Evolutionary conservation across 2,113 vertebrate genomes (phyloP).

Genomic region (Eretmochelys imbricata): DNA sequence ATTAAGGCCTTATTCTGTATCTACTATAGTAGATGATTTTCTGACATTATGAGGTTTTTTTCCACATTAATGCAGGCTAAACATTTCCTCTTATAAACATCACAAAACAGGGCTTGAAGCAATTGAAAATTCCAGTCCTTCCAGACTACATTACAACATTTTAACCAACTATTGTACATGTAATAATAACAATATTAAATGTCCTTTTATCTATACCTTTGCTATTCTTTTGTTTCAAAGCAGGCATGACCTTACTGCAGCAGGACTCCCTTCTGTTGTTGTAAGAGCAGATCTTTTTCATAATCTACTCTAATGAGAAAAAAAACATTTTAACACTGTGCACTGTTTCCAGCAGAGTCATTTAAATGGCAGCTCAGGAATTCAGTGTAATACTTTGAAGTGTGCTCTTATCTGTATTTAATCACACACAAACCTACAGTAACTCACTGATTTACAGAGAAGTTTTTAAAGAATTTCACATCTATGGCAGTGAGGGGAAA

Average conservation of each 20-base stretch:
- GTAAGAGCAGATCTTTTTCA: neutral
- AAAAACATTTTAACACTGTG: neutral
- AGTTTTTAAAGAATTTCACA: slow-evolving; percentile 34
- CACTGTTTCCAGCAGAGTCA: neutral
- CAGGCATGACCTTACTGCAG: neutral
- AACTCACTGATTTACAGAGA: slow-evolving; percentile 16
- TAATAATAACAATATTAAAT: neutral
- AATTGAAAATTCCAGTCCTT: neutral
- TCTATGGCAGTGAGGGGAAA: slow-evolving; percentile 28
- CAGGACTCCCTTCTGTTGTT: neutral
- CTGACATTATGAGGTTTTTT: neutral
- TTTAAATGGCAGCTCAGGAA: slow-evolving; percentile 67
- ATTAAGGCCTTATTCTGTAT: neutral
- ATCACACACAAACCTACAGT: slow-evolving; percentile 55
- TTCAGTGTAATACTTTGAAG: slow-evolving; percentile 59
- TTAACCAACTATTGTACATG: neutral
- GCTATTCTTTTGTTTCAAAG: neutral
- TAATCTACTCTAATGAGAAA: neutral
- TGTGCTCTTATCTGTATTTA: slow-evolving; percentile 59
- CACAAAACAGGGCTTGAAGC: neutral
- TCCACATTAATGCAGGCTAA: neutral
- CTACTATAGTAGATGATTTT: neutral
- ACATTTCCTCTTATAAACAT: neutral
- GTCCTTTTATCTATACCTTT: neutral
- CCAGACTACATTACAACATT: neutral